Conservation (phyloP, 2,797 vertebrate species). For the Enteromius paludinosus region DNA sequence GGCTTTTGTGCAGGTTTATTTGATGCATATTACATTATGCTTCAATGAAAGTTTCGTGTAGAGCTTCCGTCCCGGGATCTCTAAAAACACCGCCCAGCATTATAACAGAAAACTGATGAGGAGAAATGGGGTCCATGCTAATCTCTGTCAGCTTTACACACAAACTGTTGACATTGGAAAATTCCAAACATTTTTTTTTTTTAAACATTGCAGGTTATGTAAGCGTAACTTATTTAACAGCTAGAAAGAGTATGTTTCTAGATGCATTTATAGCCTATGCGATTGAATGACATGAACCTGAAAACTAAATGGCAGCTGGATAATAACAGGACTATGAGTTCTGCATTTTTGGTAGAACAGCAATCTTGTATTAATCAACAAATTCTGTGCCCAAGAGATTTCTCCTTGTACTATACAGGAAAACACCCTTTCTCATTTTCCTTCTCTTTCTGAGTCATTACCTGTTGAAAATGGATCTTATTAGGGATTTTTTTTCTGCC, state of each 20-base stretch:
- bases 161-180: neutral
- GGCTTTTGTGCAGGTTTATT: neutral
- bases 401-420: constrained; percentile 31
- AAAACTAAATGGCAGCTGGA: constrained; percentile 30
- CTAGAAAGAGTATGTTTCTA: neutral
- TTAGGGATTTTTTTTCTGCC: neutral
- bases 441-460: constrained; percentile 25
- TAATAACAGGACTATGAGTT: constrained; percentile 16
- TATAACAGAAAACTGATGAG: neutral
- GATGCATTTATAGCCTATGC: neutral
- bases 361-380: constrained; percentile 37
- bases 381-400: constrained; percentile 13
- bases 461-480: constrained; percentile 36
- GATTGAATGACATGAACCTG: constrained; percentile 27
- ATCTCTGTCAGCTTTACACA: constrained; percentile 6
- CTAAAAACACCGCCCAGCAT: neutral
- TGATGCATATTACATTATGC: constrained; percentile 14
- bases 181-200: neutral
- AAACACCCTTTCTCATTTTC: constrained; percentile 18
- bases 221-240: neutral
- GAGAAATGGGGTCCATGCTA: neutral
- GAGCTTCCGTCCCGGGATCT: neutral
- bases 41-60: constrained; percentile 19
- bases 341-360: constrained; percentile 19
- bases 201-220: neutral